Conservation (phyloP, 2,797 vertebrate genomes). For the Chelidonichthys spinosus region DNA sequence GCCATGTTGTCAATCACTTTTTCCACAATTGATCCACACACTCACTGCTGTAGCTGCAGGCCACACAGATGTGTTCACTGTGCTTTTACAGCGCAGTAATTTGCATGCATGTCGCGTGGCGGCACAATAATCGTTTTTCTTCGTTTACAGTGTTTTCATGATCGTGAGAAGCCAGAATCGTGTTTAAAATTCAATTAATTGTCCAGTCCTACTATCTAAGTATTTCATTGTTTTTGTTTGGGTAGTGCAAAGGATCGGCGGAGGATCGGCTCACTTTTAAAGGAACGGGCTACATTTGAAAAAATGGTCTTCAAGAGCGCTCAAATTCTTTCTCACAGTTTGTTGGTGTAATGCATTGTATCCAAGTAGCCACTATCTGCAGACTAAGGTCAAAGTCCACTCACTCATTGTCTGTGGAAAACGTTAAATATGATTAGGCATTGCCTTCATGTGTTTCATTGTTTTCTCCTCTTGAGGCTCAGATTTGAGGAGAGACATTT, state of each 20-base stretch:
- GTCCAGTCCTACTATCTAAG: not conserved
- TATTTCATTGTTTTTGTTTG: not conserved
- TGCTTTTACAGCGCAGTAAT: too few species aligned
- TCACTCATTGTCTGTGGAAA: not conserved
- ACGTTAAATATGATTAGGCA: slow-evolving; percentile 31
- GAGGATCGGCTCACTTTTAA: not conserved
- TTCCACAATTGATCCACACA: too few species aligned
- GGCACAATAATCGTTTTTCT: too few species aligned
- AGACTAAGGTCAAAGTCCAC: slow-evolving; percentile 29
- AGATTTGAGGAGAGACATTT: slow-evolving; percentile 9
- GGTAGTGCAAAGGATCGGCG: not conserved
- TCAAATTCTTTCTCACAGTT: not conserved
- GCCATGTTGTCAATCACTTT: too few species aligned
- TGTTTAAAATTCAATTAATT: too few species aligned
- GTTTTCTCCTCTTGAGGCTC: not conserved
- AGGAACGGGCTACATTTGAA: not conserved
- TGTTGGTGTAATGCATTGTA: not conserved
- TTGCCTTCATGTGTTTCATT: slow-evolving; percentile 4
- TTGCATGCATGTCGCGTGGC: too few species aligned
- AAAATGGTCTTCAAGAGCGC: not conserved
- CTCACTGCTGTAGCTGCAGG: too few species aligned
- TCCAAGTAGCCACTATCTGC: slow-evolving; percentile 4
- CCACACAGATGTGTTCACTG: too few species aligned
- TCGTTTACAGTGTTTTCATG: too few species aligned
- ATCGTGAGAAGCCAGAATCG: too few species aligned